Conservation (phyloP, 2,888 invertebrate genomes). For the Trachelus troglodyta region DNA sequence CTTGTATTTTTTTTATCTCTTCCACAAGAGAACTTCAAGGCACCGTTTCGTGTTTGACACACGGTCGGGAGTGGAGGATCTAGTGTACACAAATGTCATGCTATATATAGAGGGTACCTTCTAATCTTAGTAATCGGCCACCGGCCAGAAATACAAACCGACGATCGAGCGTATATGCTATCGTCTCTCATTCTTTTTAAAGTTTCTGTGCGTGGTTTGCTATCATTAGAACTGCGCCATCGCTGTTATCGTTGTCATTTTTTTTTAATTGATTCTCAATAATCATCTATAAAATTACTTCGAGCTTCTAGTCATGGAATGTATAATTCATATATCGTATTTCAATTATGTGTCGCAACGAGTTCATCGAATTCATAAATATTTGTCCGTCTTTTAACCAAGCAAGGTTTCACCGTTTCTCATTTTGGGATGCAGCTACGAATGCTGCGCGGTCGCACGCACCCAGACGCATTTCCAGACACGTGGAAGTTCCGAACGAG, state of each 20-base stretch:
- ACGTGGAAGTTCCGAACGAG: conserved; percentile 52
- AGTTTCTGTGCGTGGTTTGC: neutral
- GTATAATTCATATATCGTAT: neutral
- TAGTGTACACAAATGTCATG: conserved; percentile 54
- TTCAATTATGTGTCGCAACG: neutral
- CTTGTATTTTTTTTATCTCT: neutral
- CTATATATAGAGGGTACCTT: conserved; percentile 52
- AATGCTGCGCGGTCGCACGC: neutral
- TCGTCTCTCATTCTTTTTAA: neutral
- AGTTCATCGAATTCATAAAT: neutral
- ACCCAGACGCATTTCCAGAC: conserved; percentile 38
- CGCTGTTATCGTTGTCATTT: neutral
- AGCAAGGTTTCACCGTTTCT: neutral
- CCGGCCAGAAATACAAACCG: conserved; percentile 49
- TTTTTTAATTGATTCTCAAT: neutral
- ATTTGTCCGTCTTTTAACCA: neutral
- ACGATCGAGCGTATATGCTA: neutral
- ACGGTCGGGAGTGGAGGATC: conserved; percentile 1
- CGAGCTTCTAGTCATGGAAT: neutral
- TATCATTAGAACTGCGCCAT: neutral
- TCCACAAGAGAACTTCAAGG: conserved; percentile 30
- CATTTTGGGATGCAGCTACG: neutral
- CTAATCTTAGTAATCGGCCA: conserved; percentile 59
- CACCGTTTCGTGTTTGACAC: conserved; percentile 5
- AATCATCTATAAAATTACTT: neutral